Base-by-base conservation (phyloP, 30 jellyfish, hydroid and myxozoan genomes). In the Aurelia coerulea region DNA sequence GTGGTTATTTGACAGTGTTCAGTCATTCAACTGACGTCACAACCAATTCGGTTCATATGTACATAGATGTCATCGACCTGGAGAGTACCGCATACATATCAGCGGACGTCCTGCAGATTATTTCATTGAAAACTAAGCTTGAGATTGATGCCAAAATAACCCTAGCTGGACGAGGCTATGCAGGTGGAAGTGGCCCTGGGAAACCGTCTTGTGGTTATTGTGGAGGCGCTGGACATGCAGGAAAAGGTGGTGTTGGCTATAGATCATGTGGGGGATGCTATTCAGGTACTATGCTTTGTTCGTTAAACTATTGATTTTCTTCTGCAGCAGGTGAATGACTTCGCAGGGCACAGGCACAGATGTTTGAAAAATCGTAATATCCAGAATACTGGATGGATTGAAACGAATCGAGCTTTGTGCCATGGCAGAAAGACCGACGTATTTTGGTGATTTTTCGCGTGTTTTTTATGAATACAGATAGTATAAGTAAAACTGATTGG, bases 151-250 rank as follows among this genome's bases (percentile, higher is more conserved):
- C 94, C 15, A 66, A 76, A 31, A 34, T 85, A 34, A 85, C 69
- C 14, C 68, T 74, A 17, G 15, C 74, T 14, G 88, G 82, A 0
- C 84, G 88, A 10, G 94, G 88, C 12, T 76, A 62, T 67, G 39
- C 73, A 29, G 15, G 86, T 56, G 75, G 85, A 18, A 75, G 67
- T 65, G 88, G 88, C 16, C 88, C 84, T 3, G 94, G 94, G 15
- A 75, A 82, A 19, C 86, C 88, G 13, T 42, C 88, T 6, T 62
- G 94, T 65, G 84, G 88, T 41, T 56, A 53, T 50, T 85, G 88
- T 31, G 94, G 88, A 15, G 94, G 94, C 2, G 94, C 94, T 17
- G 94, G 94, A 14, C 94, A 85, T 74, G 94, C 81, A 29, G 94
- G 94, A 16, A 14, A 8, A 0, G 94, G 94, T 23, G 94, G 94